Base-by-base conservation (phyloP, 2,888 invertebrate species). In the Mesorhabditis spiculigera region DNA sequence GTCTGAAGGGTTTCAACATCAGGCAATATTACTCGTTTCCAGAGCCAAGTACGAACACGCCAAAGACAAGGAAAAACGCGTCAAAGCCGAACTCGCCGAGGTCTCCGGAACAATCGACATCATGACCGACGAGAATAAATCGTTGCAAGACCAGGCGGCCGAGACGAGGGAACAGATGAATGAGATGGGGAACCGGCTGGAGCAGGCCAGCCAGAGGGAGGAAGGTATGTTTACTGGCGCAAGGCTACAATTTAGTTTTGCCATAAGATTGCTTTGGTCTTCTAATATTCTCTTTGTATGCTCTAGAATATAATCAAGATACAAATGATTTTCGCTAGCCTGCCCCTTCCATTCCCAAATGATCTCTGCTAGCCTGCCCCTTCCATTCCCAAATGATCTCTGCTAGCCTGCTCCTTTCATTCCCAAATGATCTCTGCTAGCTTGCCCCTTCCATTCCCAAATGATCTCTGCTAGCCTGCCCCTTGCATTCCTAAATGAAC, bases 111-210 rank as follows among this genome's bases (percentile, higher is more conserved):
- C 63, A 6, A 28, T 28, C 63, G 63, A 8, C n/a, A 28, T 63
- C 63, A 10, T 63, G 13, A 6, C 10, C n/a, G 63, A 63, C 8
- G 63, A 63, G 63, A 63, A n/a, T 28, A 13, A 16, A 8, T 28
- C 10, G 63, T 50, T 67, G 4, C 69, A 69, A 44, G 72, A 72
- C 58, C 64, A 67, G 8, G 63, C 63, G 5, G 67, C 66, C 4
- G 71, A 71, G 43, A 68, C 72, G 45, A 69, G 70, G 44, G 67
- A 68, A 13, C 72, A 75, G 42, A 69, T 73, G 16, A 69, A 69
- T 41, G 78, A 78, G 61, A 6, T 75, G 42, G 61, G n/a, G 43
- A 66, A 71, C 5, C 50, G 72, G 43, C 45, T 28, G 4, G 73
- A 78, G 63, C 67, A 71, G 28, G 4, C 13, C 70, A 71, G 50